Evolutionary conservation across 2,888 invertebrate genomes (phyloP), one percentile per base, ranked within the genome.

Genomic region (Ischnura elegans): DNA sequence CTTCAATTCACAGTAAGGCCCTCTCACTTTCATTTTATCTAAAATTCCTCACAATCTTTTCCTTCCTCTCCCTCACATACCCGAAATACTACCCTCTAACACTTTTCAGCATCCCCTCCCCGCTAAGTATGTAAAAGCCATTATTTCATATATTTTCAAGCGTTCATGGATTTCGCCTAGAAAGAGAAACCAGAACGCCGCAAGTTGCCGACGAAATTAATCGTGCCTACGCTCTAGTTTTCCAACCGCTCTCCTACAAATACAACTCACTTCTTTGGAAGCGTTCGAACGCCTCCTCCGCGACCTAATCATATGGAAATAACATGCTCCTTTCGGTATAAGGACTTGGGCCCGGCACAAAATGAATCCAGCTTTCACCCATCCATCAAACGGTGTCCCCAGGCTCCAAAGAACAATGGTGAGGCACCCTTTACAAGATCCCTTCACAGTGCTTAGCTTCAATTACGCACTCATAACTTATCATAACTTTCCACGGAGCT

Each of bases 321-420:
- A 76, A 36, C 76, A 76, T 76, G 76, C 76, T 16, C 16, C 29
- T 76, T 8, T 29, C 29, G 36, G 76, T 6, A 76, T 76, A 76
- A 13, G 76, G 36, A 6, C 36, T 29, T n/a, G 29, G 76, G 36
- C 36, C 13, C 76, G 6, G 13, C 13, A 76, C 1, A 76, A 36
- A 76, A 76, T 76, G 76, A 29, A 36, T 13, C 36, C 76, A 76
- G 76, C 76, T 76, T 76, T 76, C 76, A 76, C 76, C 76, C 29
- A 76, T 76, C 36, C 36, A 29, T 76, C 76, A 76, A 76, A 76
- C 16, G 13, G 29, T 76, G 29, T 76, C 76, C 76, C 36, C 36
- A 36, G 76, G 76, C 76, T 76, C 76, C 36, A 2, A 76, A 76
- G 76, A 76, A 76, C 76, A 76, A 76, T 76, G 36, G 76, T 36